Evolutionary conservation across 2,113 vertebrate genomes (phyloP).

Genomic region (Lynx canadensis): DNA sequence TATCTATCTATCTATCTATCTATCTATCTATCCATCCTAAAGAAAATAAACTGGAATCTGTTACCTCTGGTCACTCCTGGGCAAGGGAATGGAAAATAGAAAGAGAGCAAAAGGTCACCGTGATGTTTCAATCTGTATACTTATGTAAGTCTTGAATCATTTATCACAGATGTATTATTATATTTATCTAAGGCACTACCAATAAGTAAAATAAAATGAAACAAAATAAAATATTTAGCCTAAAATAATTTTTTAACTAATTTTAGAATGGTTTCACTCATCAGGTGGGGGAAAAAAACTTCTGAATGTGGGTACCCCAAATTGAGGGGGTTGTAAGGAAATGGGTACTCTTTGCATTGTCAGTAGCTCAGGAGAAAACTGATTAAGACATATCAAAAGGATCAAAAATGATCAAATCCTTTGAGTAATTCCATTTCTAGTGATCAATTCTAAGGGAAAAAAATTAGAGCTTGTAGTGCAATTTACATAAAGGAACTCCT

Average conservation of each 20-base stretch:
- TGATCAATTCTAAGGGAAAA: not conserved
- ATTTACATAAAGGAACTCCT: not conserved
- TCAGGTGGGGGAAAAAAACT: not conserved
- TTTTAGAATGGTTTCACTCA: not conserved
- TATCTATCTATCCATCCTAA: not conserved
- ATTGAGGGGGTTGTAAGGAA: not conserved
- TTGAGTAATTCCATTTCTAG: conserved; percentile 20
- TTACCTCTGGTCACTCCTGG: not conserved
- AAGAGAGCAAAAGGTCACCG: not conserved
- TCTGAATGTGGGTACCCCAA: not conserved
- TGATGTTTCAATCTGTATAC: not conserved
- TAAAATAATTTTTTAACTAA: conserved; percentile 9
- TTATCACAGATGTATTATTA: not conserved
- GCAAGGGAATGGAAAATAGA: not conserved
- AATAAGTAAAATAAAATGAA: not conserved
- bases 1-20: not conserved
- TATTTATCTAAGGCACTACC: not conserved
- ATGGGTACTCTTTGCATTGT: not conserved
- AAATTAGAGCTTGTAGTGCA: not conserved
- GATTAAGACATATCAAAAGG: not conserved
- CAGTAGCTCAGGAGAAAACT: not conserved
- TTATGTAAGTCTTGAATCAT: not conserved
- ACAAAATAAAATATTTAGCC: not conserved
- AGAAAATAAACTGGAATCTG: not conserved
- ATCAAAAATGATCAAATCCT: not conserved